Percentiles rank a stretch among this genome's conserved stretches.
phyloP scores from a whole-genome alignment of 2,888 invertebrate genomes.

The Lordiphosa andalusiaca region DNA sequence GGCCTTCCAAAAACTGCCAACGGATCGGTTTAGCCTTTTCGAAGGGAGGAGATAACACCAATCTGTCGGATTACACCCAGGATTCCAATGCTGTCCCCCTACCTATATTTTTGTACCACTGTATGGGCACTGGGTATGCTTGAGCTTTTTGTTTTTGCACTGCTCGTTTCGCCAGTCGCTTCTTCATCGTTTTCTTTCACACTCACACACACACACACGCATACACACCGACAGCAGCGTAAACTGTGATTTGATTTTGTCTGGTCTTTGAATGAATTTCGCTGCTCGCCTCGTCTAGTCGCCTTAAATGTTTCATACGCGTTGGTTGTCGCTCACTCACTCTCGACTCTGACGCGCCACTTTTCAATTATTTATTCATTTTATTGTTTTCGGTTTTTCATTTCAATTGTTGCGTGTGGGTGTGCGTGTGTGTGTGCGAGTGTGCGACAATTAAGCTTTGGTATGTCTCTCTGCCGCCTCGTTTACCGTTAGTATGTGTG shows the following conservation, averaged over 20 bases:
- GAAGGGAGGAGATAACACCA: too few species aligned
- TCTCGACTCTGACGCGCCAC: slow-evolving; percentile 22
- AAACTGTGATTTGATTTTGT: slow-evolving; percentile 34
- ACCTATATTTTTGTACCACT: slow-evolving; percentile 16
- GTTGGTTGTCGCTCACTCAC: slow-evolving; percentile 40
- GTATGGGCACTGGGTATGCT: slow-evolving; percentile 22
- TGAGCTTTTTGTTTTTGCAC: slow-evolving; percentile 62
- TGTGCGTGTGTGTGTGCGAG: slow-evolving; percentile 24
- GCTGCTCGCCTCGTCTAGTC: slow-evolving; percentile 75
- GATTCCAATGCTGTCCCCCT: too few species aligned
- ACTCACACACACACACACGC: slow-evolving; percentile 27
- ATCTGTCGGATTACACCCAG: too few species aligned
- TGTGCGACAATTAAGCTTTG: slow-evolving; percentile 25
- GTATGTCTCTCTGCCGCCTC: slow-evolving; percentile 20
- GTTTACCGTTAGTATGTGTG: slow-evolving; percentile 18
- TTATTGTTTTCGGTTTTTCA: slow-evolving; percentile 24
- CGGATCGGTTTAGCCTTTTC: too few species aligned
- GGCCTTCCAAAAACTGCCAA: too few species aligned
- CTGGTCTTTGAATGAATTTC: slow-evolving; percentile 78
- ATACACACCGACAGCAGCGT: slow-evolving; percentile 14
- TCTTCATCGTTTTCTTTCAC: slow-evolving; percentile 61
- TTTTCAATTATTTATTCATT: slow-evolving; percentile 19
- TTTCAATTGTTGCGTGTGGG: slow-evolving; percentile 20
- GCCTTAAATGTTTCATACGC: slow-evolving; percentile 73
- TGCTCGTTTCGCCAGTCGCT: slow-evolving; percentile 50